phyloP scores from a whole-genome alignment of 1,140 invertebrate species.

The Aphaenogaster ashmeadi region DNA sequence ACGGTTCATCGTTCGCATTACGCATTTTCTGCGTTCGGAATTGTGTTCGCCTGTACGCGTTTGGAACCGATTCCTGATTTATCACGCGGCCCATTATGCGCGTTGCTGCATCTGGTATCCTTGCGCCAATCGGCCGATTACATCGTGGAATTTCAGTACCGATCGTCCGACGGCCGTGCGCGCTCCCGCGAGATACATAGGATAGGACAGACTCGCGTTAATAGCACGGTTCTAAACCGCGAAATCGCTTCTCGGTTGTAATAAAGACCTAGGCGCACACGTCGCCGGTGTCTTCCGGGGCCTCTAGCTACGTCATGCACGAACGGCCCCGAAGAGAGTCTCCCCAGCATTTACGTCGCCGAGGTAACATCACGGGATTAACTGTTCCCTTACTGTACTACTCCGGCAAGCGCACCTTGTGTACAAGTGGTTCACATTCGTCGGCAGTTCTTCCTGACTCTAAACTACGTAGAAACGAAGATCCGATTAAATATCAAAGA shows the following conservation, averaged over 20 bases:
- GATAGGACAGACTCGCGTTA: slow-evolving; percentile 43
- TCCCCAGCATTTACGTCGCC: slow-evolving; percentile 48
- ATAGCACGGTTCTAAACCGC: slow-evolving; percentile 60
- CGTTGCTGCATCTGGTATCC: slow-evolving; percentile 43
- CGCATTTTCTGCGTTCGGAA: background rate
- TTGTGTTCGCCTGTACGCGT: background rate
- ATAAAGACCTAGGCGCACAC: slow-evolving; percentile 53
- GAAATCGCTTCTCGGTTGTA: slow-evolving; percentile 61
- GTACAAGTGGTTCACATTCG: background rate
- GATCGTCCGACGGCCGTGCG: slow-evolving; percentile 41
- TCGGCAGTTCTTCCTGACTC: background rate
- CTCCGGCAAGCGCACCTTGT: slow-evolving; percentile 2
- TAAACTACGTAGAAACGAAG: background rate
- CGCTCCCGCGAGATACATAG: slow-evolving; percentile 43
- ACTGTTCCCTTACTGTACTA: slow-evolving; percentile 39
- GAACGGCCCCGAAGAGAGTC: slow-evolving; percentile 32
- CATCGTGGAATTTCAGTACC: slow-evolving; percentile 42
- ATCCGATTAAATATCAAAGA: background rate
- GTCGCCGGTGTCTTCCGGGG: slow-evolving; percentile 54
- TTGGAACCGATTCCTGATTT: slow-evolving; percentile 51
- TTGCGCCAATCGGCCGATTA: slow-evolving; percentile 34
- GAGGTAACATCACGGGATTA: slow-evolving; percentile 61
- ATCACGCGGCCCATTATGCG: slow-evolving; percentile 39
- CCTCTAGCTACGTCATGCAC: slow-evolving; percentile 56
- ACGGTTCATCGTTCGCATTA: background rate